Evolutionary conservation across 2,888 invertebrate species (phyloP).

Genomic region (Meghimatium bilineatum): DNA sequence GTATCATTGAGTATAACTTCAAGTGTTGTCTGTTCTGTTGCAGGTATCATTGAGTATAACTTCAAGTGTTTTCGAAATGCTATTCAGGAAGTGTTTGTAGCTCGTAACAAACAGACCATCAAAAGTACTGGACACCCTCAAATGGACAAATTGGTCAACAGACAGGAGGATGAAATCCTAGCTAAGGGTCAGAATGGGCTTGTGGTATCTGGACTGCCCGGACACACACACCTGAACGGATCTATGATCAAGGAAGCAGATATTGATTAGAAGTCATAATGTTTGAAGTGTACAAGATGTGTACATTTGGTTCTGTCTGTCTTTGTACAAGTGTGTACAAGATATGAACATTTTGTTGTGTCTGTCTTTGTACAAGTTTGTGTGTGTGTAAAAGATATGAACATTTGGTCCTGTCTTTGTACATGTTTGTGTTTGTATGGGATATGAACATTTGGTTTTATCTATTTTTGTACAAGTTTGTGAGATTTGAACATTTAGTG

Average conservation of each 20-base stretch:
- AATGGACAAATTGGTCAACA: constrained; percentile 37
- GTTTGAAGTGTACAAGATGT: background rate
- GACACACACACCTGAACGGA: constrained; percentile 25
- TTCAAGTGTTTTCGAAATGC: constrained; percentile 97
- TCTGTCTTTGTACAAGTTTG: too few relatives aligned
- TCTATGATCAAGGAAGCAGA: constrained; percentile 15
- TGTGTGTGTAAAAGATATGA: too few relatives aligned
- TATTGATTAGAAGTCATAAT: background rate
- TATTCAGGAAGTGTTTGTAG: constrained; percentile 95
- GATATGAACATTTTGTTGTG: too few relatives aligned
- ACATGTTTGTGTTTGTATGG: too few relatives aligned
- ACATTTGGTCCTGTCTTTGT: too few relatives aligned
- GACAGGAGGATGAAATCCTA: background rate
- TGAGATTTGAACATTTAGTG: too few relatives aligned
- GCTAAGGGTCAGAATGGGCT: constrained; percentile 26
- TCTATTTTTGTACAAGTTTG: too few relatives aligned
- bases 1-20: background rate
- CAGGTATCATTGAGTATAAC: constrained; percentile 98
- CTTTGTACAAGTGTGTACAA: background rate
- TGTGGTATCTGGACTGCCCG: background rate
- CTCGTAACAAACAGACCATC: constrained; percentile 65
- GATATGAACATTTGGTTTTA: too few relatives aligned
- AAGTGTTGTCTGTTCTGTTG: constrained; percentile 57
- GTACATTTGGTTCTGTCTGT: background rate
- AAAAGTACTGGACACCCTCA: constrained; percentile 23